Base-by-base conservation (phyloP, 2,888 invertebrate genomes). In the Synergus japonicus region DNA sequence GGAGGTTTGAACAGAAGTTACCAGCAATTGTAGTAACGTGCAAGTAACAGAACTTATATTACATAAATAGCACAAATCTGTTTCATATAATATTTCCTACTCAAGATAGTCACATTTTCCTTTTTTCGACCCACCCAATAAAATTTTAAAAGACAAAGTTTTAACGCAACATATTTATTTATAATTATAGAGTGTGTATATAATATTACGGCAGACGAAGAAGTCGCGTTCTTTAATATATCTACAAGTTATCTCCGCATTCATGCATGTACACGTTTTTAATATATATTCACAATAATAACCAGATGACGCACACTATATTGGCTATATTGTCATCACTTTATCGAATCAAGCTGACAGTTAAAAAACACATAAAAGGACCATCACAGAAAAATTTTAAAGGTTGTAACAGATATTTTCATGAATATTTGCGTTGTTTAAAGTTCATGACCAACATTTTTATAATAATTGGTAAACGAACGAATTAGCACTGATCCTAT, bases 231-330 rank as follows among this genome's bases (percentile, higher is more conserved):
- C 80, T 80, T 85, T 85, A 80, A 86, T 84, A 78, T 88, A 88
- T 91, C 87, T 90, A 89, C 89, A 90, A 86, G 86, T 87, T 87
- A 73, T 49, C 49, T 73, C 10, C 54, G 37, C 54, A 78, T 82
- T 83, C 83, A 69, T 86, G 84, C 84, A 37, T 85, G 86, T 87
- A 86, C 82, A 86, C 86, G 83, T 82, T 85, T 29, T 85, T 79
- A 85, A 83, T 85, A 87, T 85, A 81, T 86, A 89, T 88, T 88
- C 87, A 87, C 85, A 88, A 85, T 86, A 85, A 84, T 83, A 85
- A 85, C 77, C 83, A 73, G 22, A 73, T 73, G 49, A 37, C 73
- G 73, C 73, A 73, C n/a, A 73, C 54, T 73, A 54, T 73, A 73
- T 73, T 58, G 73, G 54, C 54, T 73, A 54, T 73, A 73, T 73